These are phyloP conservation scores for Oreochromis mossambicus DNA, from an alignment of 2,797 vertebrate species.

Conservation along the genomic window DNA sequence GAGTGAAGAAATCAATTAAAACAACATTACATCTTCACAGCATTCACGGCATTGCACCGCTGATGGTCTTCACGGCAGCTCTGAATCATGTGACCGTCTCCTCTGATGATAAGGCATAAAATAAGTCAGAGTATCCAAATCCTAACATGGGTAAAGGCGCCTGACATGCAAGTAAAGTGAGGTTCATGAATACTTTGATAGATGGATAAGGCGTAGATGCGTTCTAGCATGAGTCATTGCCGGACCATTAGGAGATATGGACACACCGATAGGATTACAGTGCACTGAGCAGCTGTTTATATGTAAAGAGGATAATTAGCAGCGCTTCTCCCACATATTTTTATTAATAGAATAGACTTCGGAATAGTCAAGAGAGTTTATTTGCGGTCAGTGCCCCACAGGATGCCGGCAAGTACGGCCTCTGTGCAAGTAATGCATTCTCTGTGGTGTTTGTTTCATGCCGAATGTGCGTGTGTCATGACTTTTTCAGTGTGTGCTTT, in stretches of 20 bases:
- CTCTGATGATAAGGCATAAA: not conserved
- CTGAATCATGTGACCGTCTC: not conserved
- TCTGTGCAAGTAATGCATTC: not conserved
- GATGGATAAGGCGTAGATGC: slow-evolving; percentile 6
- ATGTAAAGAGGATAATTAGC: slow-evolving; percentile 69
- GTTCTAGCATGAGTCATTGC: slow-evolving; percentile 46
- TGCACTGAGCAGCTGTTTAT: slow-evolving; percentile 45
- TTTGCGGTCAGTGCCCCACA: slow-evolving; percentile 25
- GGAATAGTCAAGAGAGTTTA: slow-evolving; percentile 22
- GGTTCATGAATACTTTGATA: not conserved
- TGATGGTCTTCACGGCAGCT: not conserved
- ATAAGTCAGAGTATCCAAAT: not conserved
- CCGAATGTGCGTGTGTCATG: slow-evolving; percentile 40
- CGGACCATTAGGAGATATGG: slow-evolving; percentile 22
- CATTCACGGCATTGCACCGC: not conserved
- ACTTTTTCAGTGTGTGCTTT: slow-evolving; percentile 41
- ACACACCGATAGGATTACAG: slow-evolving; percentile 34
- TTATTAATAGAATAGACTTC: slow-evolving; percentile 57
- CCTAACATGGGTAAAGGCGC: not conserved
- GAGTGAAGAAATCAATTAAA: not conserved
- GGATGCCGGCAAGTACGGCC: not conserved
- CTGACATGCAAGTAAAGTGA: slow-evolving; percentile 12
- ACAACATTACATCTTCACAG: not conserved
- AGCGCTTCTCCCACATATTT: slow-evolving; percentile 52
- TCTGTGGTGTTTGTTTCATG: slow-evolving; percentile 31